Evolutionary conservation across 2,888 invertebrate genomes (phyloP).

Genomic region (Blastobasis adustella): DNA sequence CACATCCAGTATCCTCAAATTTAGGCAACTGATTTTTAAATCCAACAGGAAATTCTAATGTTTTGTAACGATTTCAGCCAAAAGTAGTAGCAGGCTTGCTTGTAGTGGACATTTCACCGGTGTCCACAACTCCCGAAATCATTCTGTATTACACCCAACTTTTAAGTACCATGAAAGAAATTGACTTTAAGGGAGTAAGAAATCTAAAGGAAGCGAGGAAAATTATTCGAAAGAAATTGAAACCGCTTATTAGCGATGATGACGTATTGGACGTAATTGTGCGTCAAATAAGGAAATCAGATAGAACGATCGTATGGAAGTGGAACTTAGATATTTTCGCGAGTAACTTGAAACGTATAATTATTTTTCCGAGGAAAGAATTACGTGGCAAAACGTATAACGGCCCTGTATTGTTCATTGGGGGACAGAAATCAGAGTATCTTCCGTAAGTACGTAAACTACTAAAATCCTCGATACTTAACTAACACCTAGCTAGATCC

Average conservation of each 20-base stretch:
- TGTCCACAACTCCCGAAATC: slow-evolving; percentile 60
- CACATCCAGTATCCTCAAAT: no score
- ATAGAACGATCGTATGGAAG: slow-evolving; percentile 76
- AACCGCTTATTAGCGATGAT: slow-evolving; percentile 58
- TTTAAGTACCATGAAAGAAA: slow-evolving; percentile 61
- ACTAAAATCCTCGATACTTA: no score
- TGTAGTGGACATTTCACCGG: slow-evolving; percentile 81
- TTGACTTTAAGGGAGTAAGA: slow-evolving; percentile 34
- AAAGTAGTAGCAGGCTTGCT: slow-evolving; percentile 75
- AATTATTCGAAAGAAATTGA: slow-evolving; percentile 31
- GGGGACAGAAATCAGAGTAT: slow-evolving; percentile 87
- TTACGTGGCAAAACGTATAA: slow-evolving; percentile 40
- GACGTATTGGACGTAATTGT: slow-evolving; percentile 20
- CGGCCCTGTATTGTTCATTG: slow-evolving; percentile 87
- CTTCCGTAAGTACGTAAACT: slow-evolving; percentile 73
- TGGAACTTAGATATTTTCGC: slow-evolving; percentile 83
- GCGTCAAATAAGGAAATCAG: background rate
- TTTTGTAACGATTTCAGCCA: slow-evolving; percentile 49
- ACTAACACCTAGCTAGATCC: no score
- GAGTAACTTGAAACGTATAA: slow-evolving; percentile 76
- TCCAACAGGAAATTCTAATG: background rate
- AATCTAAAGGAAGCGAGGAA: slow-evolving; percentile 31
- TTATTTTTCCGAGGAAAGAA: slow-evolving; percentile 73
- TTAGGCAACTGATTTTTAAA: no score
- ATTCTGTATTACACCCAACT: slow-evolving; percentile 75